Percentiles rank a stretch among this genome's conserved stretches.
Conservation (phyloP, 2,113 vertebrate genomes). For the Aix galericulata region DNA sequence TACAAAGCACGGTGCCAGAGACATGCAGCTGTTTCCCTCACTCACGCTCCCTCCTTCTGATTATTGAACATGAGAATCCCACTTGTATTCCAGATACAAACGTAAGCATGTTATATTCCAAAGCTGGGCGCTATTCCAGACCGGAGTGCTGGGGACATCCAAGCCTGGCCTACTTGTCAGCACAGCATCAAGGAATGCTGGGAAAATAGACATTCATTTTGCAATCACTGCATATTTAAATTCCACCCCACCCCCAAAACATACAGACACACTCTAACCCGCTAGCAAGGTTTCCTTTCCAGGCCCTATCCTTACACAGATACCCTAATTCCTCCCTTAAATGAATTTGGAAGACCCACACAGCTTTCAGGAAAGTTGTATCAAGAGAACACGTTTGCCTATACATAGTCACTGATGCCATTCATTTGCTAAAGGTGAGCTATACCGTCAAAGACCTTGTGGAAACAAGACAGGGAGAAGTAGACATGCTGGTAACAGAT, state of each 20-base stretch:
- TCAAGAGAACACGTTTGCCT: not conserved
- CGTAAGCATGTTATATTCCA: slow-evolving; percentile 58
- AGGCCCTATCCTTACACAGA: not conserved
- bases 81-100: slow-evolving; percentile 65
- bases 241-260: not conserved
- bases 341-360: not conserved
- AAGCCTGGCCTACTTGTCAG: slow-evolving; percentile 6
- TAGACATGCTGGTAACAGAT: not conserved
- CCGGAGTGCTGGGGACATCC: not conserved
- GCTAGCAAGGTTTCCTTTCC: not conserved
- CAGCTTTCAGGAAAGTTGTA: not conserved
- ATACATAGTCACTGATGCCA: not conserved
- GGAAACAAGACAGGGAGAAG: not conserved
- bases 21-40: slow-evolving; percentile 75
- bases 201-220: not conserved
- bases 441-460: not conserved
- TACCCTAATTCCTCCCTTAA: not conserved
- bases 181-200: not conserved
- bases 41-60: slow-evolving; percentile 66
- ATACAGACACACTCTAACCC: not conserved
- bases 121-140: slow-evolving; percentile 7
- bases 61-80: slow-evolving; percentile 66
- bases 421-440: not conserved
- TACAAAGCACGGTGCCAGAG: slow-evolving; percentile 55
- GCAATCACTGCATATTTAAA: not conserved